Percentiles rank a stretch among this genome's conserved stretches.
Evolutionary conservation across 2,888 invertebrate genomes (phyloP).

Genomic region (Hartigia nigra): DNA sequence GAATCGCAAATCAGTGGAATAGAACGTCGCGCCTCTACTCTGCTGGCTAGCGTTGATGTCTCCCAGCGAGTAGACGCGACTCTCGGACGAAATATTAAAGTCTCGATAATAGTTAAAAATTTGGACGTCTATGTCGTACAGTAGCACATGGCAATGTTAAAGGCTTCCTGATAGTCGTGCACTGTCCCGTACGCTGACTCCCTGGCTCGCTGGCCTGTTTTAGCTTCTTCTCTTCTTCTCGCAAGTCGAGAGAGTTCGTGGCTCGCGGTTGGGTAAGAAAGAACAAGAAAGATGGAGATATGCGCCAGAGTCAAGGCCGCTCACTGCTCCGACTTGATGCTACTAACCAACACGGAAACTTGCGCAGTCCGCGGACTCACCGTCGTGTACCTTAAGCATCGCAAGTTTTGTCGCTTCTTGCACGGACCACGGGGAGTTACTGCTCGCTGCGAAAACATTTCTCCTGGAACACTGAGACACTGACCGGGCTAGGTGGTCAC

Average conservation of each 20-base stretch:
- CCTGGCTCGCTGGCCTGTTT: slow-evolving; percentile 41
- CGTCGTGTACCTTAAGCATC: background rate
- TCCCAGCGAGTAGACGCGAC: background rate
- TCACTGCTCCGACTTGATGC: slow-evolving; percentile 73
- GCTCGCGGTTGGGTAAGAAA: slow-evolving; percentile 25
- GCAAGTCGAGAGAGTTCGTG: slow-evolving; percentile 25
- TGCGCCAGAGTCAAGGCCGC: slow-evolving; percentile 77
- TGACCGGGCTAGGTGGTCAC: slow-evolving; percentile 48
- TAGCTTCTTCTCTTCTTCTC: slow-evolving; percentile 35
- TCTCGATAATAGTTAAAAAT: background rate
- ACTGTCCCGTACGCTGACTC: background rate
- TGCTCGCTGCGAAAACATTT: slow-evolving; percentile 50
- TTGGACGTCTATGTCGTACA: background rate
- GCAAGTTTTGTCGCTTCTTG: slow-evolving; percentile 2
- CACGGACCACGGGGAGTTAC: slow-evolving; percentile 31
- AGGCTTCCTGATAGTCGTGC: background rate
- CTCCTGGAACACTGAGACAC: slow-evolving; percentile 53
- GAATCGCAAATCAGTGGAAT: background rate
- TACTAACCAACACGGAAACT: slow-evolving; percentile 61
- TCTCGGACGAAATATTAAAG: background rate
- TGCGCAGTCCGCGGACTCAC: slow-evolving; percentile 25
- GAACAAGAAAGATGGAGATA: slow-evolving; percentile 25
- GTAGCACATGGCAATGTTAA: background rate
- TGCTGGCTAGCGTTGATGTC: background rate
- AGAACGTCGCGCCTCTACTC: background rate